Base-by-base conservation (phyloP, 1,140 invertebrate genomes). In the Temnothorax curvispinosus region DNA sequence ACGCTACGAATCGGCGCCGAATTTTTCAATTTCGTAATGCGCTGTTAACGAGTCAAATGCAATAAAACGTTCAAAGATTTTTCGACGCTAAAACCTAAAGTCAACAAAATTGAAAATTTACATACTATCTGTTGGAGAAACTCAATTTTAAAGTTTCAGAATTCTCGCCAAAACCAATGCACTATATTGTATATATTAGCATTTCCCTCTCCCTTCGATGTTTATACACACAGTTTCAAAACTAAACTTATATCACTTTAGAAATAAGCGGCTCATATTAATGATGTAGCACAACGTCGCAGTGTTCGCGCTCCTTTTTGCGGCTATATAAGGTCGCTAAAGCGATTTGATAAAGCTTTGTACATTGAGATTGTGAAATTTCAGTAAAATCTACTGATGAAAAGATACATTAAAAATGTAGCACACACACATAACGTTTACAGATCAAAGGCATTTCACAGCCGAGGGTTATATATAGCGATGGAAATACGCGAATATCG, bases 381-480 rank as follows among this genome's bases (percentile, higher is more conserved):
- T 50, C 41, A 74, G 27, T 18, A 62, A 84, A 84, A 84, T 27
- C 8, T 52, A 44, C 13, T n/a, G 54, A 74, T 60, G 41, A 47
- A 21, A 58, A 75, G 54, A n/a, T 62, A 75, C 58, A 84, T 84
- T 84, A 84, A 84, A 82, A 84, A 75, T 60, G 32, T 62, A 84
- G 69, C 67, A 9, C 27, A 44, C 50, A 65, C 4, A 47, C 44
- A n/a, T 69, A 52, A 81, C 50, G 80, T 27, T 84, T 75, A 13
- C 41, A 50, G 54, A 60, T 84, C 80, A 84, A 84, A 84, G 69
- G 27, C 18, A 47, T 21, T 71, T 52, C 41, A 32, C 58, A 71
- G 18, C 27, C 27, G 11, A 35, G 11, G 1, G 9, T 21, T 21
- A 21, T 21, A 21, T 72, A 35, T n/a, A 18, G 35, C 21, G 41